phyloP scores from a whole-genome alignment of 2,113 vertebrate genomes.

The Istiophorus platypterus region DNA sequence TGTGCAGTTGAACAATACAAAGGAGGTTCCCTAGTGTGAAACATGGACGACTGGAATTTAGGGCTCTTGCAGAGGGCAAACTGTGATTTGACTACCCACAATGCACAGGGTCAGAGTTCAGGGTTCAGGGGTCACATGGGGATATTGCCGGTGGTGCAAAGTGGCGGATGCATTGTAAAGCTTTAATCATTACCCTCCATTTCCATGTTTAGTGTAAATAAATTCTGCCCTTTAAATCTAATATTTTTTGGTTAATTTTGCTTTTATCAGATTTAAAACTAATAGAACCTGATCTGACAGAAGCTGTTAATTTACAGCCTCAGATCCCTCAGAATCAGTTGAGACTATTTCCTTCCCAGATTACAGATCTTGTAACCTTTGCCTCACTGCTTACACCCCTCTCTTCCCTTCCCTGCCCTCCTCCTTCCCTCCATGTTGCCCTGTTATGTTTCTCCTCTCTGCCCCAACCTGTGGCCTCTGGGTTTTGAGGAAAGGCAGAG shows the following conservation, averaged over 20 bases:
- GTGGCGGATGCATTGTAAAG: constrained; percentile 51
- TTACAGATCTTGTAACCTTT: constrained; percentile 71
- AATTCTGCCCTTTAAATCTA: not conserved
- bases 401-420: constrained; percentile 36
- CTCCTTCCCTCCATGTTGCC: constrained; percentile 49
- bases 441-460: constrained; percentile 71
- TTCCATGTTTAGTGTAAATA: constrained; percentile 33
- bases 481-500: constrained; percentile 83
- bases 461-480: constrained; percentile 76
- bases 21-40: constrained; percentile 66
- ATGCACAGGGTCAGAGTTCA: constrained; percentile 74
- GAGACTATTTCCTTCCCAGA: constrained; percentile 66
- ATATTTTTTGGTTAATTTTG: not conserved
- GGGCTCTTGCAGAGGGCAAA: constrained; percentile 53
- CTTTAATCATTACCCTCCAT: constrained; percentile 21
- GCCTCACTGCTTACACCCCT: constrained; percentile 52
- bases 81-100: constrained; percentile 67
- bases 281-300: constrained; percentile 1
- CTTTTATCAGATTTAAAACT: not conserved
- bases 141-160: constrained; percentile 44
- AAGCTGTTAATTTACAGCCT: not conserved
- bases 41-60: constrained; percentile 70
- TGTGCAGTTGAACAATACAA: constrained; percentile 54
- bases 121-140: constrained; percentile 58
- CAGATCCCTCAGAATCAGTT: constrained; percentile 28